Evolutionary conservation across 2,888 invertebrate species (phyloP).

Genomic region (Ophioninae sp.): DNA sequence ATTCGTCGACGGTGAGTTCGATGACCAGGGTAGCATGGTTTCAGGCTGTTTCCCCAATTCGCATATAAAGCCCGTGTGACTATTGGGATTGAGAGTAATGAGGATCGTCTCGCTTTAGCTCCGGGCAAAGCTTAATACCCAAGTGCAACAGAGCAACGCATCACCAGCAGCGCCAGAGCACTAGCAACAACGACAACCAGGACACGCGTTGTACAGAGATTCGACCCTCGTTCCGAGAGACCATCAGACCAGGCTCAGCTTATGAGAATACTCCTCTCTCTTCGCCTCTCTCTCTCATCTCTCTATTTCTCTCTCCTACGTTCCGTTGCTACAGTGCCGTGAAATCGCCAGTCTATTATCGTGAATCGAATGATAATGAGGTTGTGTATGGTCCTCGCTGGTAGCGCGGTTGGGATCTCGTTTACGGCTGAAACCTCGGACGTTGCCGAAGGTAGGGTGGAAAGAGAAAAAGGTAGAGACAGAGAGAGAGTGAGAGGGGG

Average conservation of each 20-base stretch:
- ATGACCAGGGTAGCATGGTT: not conserved
- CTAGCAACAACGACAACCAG: slow-evolving; percentile 12
- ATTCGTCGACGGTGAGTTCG: slow-evolving; percentile 15
- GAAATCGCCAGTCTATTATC: slow-evolving; percentile 72
- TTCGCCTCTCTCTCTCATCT: slow-evolving; percentile 19
- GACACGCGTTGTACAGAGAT: slow-evolving; percentile 34
- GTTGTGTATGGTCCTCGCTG: slow-evolving; percentile 69
- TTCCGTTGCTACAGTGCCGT: slow-evolving; percentile 53
- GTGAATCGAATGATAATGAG: slow-evolving; percentile 79
- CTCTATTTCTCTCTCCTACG: slow-evolving; percentile 31
- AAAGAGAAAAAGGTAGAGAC: not conserved
- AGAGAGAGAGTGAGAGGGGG: not conserved
- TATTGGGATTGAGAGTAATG: slow-evolving; percentile 50
- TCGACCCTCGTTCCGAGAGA: slow-evolving; percentile 44
- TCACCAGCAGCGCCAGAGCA: slow-evolving; percentile 8
- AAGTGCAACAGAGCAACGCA: slow-evolving; percentile 46
- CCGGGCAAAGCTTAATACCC: slow-evolving; percentile 54
- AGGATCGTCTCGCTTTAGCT: slow-evolving; percentile 45
- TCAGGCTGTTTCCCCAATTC: slow-evolving; percentile 1
- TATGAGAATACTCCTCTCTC: slow-evolving; percentile 49
- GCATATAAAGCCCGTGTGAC: slow-evolving; percentile 31
- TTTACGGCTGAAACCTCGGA: slow-evolving; percentile 41
- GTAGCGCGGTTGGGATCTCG: slow-evolving; percentile 42
- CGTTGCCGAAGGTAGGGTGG: not conserved
- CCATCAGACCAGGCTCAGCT: slow-evolving; percentile 42